Base-by-base conservation (phyloP, 1,140 invertebrate genomes). In the Calycopis cecrops region DNA sequence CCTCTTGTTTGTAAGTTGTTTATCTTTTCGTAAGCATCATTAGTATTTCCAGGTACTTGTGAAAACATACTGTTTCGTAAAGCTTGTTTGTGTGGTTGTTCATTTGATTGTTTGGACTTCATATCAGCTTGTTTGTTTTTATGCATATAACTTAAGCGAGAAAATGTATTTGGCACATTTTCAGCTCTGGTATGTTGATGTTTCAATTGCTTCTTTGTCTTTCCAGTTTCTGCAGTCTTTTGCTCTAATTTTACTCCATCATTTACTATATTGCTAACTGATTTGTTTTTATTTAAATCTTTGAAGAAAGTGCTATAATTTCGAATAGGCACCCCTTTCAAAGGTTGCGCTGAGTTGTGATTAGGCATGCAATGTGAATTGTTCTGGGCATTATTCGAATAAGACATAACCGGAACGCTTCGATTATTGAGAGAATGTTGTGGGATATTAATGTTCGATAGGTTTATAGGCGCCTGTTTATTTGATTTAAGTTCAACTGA, bases 101-200 rank as follows among this genome's bases (percentile, higher is more conserved):
- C 52, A 52, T 44, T 63, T 12, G 47, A 42, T 55, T 64, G 47
- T 67, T 76, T 64, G 48, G 34, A 16, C 58, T 57, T 75, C 16
- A 17, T 61, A 44, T 80, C 73, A 38, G 55, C 68, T 48, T 76
- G 69, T 65, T 82, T 82, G 54, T 71, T 79, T 62, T 83, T 85
- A 60, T 84, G 76, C 67, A 82, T 68, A 57, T 85, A 87, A 53
- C 72, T 84, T n/a, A 78, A 69, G 18, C 84, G 75, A 9, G 84
- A 65, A 53, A 84, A 87, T 9, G 84, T 87, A 51, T 82, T 78
- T n/a, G 71, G 76, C 35, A 67, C 71, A 55, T 67, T 71, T 21
- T 83, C 80, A 11, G 55, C 60, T 62, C 70, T 77, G 61, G 76
- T 76, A 35, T 44, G 14, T 44, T 44, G 40, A 44, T 14, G 12